Evolutionary conservation across 1,140 invertebrate genomes (phyloP), one percentile per base, ranked within the genome.

Genomic region (Bombus turneri): DNA sequence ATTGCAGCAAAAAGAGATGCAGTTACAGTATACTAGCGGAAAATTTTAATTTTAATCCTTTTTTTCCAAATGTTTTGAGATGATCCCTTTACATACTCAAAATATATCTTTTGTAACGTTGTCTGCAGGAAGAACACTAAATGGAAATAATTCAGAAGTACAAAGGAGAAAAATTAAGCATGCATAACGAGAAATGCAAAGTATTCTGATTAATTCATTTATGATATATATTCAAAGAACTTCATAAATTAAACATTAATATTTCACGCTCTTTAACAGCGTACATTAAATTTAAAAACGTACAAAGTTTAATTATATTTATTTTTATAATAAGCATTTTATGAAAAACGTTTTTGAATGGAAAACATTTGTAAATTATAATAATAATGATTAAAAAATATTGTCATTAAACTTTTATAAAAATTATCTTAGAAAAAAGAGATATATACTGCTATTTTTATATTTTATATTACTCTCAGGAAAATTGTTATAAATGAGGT

Each of bases 1-100:
- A 87, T 71, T 31, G 71, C 66, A 81, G 81, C 22, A 77, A 84
- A 71, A 79, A 72, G 74, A 57, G 22, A 41, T 73, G n/a, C 25
- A 80, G 47, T 83, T 72, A 39, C 71, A 18, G 31, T 69, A 34
- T 43, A 43, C 3, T 79, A 84, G 18, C 9, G 34, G 0, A 43
- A 59, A 74, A 15, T 76, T 69, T 18, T 5, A 53, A 37, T 31
- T 31, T 39, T 39, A 31, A 64, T 39, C 53, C 79, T 22, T 66
- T 84, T 66, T 39, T 75, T 41, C n/a, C 8, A 37, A 62, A 43
- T 64, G 37, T 87, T 73, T 41, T 66, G 75, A 75, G 59, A 88
- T 78, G 78, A 83, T 71, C 57, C 34, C 34, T 83, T 71, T 53
- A 74, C 57, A 73, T 69, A 88, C 80, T 76, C 75, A 77, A 47